A percentile compares a stretch with the other conserved stretches of the same genome.
phyloP scores from a whole-genome alignment of 2,888 invertebrate species.

The Metopia argyrocephala region DNA sequence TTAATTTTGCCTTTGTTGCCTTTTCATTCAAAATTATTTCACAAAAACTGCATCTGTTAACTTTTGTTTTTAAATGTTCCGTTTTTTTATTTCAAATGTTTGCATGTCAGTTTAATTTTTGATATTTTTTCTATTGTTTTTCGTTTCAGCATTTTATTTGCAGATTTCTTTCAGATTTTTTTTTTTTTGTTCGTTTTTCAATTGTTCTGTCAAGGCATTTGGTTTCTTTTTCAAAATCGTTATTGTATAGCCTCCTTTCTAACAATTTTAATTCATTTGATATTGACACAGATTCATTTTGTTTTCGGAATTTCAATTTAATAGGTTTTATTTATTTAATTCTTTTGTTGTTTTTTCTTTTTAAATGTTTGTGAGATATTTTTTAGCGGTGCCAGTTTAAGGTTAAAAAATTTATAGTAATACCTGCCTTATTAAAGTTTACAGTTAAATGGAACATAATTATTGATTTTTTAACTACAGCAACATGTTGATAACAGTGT shows the following conservation, averaged over 20 bases:
- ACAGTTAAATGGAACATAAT: too few relatives aligned
- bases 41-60: slow-evolving; percentile 38
- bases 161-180: slow-evolving; percentile 10
- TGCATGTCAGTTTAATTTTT: slow-evolving; percentile 11
- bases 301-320: slow-evolving; percentile 16
- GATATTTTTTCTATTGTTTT: background rate
- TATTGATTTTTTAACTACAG: too few relatives aligned
- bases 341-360: background rate
- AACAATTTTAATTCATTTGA: slow-evolving; percentile 50
- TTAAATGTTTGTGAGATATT: background rate
- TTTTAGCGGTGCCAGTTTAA: background rate
- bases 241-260: slow-evolving; percentile 14
- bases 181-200: slow-evolving; percentile 14
- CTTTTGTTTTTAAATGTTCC: slow-evolving; percentile 26
- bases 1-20: too few relatives aligned
- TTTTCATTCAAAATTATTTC: background rate
- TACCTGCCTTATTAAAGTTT: too few relatives aligned
- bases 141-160: background rate
- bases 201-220: slow-evolving; percentile 52
- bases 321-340: slow-evolving; percentile 9
- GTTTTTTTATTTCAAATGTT: background rate
- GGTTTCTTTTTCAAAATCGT: slow-evolving; percentile 28
- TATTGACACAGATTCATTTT: slow-evolving; percentile 51
- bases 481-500: too few relatives aligned
- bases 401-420: too few relatives aligned